Conservation (phyloP, 1,140 invertebrate species). For the Littorina saxatilis region DNA sequence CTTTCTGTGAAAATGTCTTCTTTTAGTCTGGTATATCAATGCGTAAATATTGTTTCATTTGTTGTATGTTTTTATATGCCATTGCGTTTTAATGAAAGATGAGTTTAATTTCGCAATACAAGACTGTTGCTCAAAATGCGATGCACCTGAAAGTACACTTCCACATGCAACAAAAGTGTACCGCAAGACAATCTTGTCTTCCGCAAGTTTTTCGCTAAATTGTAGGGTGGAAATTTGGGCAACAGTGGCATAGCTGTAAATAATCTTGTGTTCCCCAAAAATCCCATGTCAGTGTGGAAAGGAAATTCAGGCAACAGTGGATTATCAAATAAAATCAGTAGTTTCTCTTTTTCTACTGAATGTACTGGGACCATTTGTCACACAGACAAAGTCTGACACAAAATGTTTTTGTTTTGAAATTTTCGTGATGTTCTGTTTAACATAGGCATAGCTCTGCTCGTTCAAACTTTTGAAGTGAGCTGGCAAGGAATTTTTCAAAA, state of each 20-base stretch:
- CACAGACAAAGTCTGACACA: not conserved
- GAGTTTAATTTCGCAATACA: not conserved
- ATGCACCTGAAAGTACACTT: not conserved
- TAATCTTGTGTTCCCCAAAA: not conserved
- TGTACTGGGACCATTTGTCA: not conserved
- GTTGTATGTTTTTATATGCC: not conserved
- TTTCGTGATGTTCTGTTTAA: not conserved
- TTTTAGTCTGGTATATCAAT: not conserved
- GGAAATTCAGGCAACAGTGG: not conserved
- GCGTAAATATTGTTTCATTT: not conserved
- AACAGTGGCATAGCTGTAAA: not conserved
- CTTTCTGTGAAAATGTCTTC: not conserved
- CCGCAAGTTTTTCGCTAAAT: not conserved
- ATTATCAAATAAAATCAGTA: not conserved
- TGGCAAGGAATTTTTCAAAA: not conserved
- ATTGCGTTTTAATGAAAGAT: not conserved
- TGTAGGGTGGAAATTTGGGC: not conserved
- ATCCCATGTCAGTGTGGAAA: not conserved
- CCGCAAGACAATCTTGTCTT: not conserved
- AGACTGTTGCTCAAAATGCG: too few species aligned
- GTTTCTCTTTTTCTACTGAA: not conserved
- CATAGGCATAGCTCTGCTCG: not conserved
- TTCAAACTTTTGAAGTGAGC: too few species aligned
- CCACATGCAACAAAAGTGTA: not conserved
- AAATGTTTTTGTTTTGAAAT: not conserved